Evolutionary conservation across 92 coral and sea anemone genomes (phyloP).

Genomic region (Zoanthus sociatus): DNA sequence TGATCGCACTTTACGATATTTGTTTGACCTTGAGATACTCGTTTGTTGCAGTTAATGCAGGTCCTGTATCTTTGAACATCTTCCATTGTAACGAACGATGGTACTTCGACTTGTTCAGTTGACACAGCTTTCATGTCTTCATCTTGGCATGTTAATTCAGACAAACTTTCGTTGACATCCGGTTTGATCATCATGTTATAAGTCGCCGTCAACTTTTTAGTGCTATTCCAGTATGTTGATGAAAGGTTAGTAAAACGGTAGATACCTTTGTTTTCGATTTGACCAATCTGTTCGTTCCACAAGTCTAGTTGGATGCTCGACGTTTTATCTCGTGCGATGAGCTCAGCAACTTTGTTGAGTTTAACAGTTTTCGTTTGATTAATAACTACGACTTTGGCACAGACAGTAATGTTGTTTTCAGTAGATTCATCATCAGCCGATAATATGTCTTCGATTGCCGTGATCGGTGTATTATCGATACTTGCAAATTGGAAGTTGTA

Average conservation of each 20-base stretch:
- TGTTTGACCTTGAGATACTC: conserved; percentile 47
- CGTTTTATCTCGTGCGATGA: conserved; percentile 53
- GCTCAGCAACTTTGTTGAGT: conserved; percentile 50
- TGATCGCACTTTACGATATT: conserved; percentile 62
- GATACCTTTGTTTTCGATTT: conserved; percentile 59
- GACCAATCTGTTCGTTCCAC: conserved; percentile 63
- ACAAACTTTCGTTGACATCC: conserved; percentile 55
- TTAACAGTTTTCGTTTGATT: conserved; percentile 54
- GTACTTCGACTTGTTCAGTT: no score
- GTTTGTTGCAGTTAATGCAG: no score
- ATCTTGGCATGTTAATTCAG: conserved; percentile 60
- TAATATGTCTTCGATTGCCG: conserved; percentile 28
- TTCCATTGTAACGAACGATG: no score
- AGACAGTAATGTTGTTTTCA: conserved; percentile 49
- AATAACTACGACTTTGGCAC: conserved; percentile 65
- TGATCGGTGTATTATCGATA: neutral
- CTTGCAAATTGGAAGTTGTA: conserved; percentile 52
- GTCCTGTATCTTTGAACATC: no score
- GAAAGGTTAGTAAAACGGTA: conserved; percentile 69
- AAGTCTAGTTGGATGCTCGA: conserved; percentile 63
- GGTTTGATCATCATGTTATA: conserved; percentile 63
- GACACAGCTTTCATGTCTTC: conserved; percentile 2
- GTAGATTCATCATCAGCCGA: conserved; percentile 14
- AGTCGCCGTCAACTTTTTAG: conserved; percentile 70
- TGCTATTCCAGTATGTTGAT: conserved; percentile 64